Base-by-base conservation (phyloP, 2,888 invertebrate genomes). In the Nomada lathburiana region DNA sequence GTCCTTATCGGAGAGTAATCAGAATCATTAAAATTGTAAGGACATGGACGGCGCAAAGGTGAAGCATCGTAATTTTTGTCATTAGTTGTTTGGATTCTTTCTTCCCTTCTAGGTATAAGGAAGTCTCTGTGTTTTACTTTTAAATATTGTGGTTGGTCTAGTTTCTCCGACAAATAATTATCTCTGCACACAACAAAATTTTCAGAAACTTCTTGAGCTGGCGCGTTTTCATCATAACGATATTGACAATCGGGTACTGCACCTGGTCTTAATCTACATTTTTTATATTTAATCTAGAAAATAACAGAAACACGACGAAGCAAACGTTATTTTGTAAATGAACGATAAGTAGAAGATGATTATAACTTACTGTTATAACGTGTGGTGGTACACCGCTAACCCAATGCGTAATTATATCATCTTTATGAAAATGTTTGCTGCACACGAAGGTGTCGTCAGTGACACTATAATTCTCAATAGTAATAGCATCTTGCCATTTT, bases 351-450 rank as follows among this genome's bases (percentile, higher is more conserved):
- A 18, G 13, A 26, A 47, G 36, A 53, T 20, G 60, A 18, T 20
- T 23, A 5, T 50, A 60, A 72, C 91, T 89, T 87, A 92, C 93
- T 18, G 91, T 91, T 64, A 93, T 89, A 60, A 93, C 93, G 77
- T 93, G 91, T 1, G 93, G 93, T 26, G 93, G 93, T 18, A 92
- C 89, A 20, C 93, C 93, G 73, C 93, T 93, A 52, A 92, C 89
- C 93, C 93, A 93, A 63, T 93, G 93, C 1, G 93, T 93, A 62
- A 93, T 92, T 50, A 93, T 92, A 84, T 93, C 93, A 44, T 89
- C 84, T 50, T 90, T 89, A 44, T 89, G 84, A 83, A 93, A 93
- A 80, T 93, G 93, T 85, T 91, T 92, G 75, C 93, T 93, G 52
- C 93, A 93, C 36, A 93, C 90, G 65, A 91, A 93, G 2, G 93